Evolutionary conservation across 2,888 invertebrate genomes (phyloP).

Genomic region (Keiferia lycopersicella): DNA sequence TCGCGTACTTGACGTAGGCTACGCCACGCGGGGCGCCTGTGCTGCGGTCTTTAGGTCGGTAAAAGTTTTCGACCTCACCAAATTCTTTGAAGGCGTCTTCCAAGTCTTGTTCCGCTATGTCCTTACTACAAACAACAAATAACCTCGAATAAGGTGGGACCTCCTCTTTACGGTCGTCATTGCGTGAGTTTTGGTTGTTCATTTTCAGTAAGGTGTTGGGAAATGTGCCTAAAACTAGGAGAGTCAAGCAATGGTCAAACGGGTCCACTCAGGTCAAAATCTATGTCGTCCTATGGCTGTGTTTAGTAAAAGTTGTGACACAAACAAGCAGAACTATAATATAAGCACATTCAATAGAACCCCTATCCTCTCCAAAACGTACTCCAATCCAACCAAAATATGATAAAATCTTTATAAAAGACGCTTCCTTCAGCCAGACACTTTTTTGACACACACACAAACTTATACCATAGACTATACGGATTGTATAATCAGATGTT

Average conservation of each 20-base stretch:
- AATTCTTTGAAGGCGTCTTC: slow-evolving; percentile 88
- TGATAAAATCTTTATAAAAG: too few relatives aligned
- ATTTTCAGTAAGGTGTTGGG: slow-evolving; percentile 3
- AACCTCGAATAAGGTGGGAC: slow-evolving; percentile 93
- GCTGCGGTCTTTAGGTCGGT: slow-evolving; percentile 91
- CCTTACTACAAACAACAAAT: slow-evolving; percentile 93
- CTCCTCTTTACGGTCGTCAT: slow-evolving; percentile 71
- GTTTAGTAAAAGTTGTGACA: not conserved
- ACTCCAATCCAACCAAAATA: too few relatives aligned
- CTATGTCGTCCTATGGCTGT: not conserved
- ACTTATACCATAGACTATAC: too few relatives aligned
- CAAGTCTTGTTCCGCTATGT: slow-evolving; percentile 85
- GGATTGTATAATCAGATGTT: too few relatives aligned
- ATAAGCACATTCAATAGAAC: not conserved
- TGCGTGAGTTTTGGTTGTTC: slow-evolving; percentile 31
- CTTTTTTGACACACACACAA: too few relatives aligned
- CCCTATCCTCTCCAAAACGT: too few relatives aligned
- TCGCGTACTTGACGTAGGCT: slow-evolving; percentile 93
- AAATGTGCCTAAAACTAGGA: not conserved
- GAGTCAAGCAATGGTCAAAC: not conserved
- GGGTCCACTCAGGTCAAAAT: slow-evolving; percentile 12
- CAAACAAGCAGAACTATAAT: not conserved
- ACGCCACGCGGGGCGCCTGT: slow-evolving; percentile 94
- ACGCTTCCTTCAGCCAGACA: too few relatives aligned
- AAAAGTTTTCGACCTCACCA: slow-evolving; percentile 93